A percentile compares a stretch with the other conserved stretches of the same genome.
Conservation (phyloP, 1,140 invertebrate species). For the Melipona quadrifasciata region DNA sequence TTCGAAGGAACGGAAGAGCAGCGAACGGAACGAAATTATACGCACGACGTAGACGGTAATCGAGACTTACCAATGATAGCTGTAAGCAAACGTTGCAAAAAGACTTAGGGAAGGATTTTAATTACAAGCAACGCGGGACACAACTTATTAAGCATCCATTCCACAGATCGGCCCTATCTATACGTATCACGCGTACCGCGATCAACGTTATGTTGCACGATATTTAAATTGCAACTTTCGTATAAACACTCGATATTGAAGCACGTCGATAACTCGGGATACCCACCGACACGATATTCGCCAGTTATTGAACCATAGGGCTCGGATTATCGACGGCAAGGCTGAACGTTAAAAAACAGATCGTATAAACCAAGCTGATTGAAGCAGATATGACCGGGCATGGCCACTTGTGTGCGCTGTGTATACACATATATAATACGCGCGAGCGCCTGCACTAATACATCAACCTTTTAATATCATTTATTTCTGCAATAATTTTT, state of each 20-base stretch:
- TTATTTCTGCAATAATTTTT: not conserved
- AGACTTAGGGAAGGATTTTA: not conserved
- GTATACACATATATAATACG: not conserved
- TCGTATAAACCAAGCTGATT: conserved; percentile 51
- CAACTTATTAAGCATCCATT: conserved; percentile 52
- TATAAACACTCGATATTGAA: not conserved
- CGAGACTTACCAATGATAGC: conserved; percentile 22
- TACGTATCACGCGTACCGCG: conserved; percentile 46
- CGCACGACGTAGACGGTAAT: not conserved
- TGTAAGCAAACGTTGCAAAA: conserved; percentile 5
- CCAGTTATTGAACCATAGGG: conserved; percentile 18
- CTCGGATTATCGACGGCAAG: conserved; percentile 31
- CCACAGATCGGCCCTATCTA: conserved; percentile 44
- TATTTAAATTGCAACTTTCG: conserved; percentile 9
- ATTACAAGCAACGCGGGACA: conserved; percentile 30
- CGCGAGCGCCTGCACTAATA: not conserved
- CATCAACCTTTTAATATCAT: conserved; percentile 1
- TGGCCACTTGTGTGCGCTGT: conserved; percentile 24
- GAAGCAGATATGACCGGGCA: conserved; percentile 49
- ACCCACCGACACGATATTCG: conserved; percentile 15
- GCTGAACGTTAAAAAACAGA: conserved; percentile 43
- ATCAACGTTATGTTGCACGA: conserved; percentile 35
- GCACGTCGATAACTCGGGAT: not conserved
- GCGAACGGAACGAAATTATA: not conserved
- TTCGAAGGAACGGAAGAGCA: not conserved